Percentiles rank a stretch among this genome's conserved stretches.
These are phyloP conservation scores for Neogale vison DNA, from an alignment of 2,113 vertebrate genomes.

Conservation along the genomic window DNA sequence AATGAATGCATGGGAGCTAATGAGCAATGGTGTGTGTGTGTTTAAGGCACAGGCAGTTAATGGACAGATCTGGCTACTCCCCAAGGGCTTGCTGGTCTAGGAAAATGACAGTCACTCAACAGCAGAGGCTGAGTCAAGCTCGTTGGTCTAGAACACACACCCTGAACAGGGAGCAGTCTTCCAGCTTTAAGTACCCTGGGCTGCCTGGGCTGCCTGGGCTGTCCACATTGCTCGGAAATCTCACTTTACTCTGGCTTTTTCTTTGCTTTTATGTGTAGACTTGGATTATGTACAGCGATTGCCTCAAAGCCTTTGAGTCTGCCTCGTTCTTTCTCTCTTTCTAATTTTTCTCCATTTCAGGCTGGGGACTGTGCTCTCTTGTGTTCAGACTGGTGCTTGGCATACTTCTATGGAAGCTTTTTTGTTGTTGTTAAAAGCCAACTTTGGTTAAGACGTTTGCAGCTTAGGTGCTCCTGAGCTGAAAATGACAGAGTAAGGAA, in stretches of 20 bases:
- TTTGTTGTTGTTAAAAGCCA: neutral
- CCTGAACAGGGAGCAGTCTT: neutral
- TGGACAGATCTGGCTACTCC: neutral
- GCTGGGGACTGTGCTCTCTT: neutral
- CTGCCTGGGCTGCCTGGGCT: neutral
- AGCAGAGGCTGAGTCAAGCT: neutral
- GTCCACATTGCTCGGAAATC: neutral
- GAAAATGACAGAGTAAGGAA: neutral
- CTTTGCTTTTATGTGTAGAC: neutral
- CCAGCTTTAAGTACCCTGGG: neutral
- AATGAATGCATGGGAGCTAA: neutral
- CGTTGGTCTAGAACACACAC: neutral
- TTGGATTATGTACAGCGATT: neutral
- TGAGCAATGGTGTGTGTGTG: neutral
- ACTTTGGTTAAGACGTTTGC: neutral
- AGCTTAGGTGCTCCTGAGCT: neutral
- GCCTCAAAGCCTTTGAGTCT: neutral
- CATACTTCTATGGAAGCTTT: neutral
- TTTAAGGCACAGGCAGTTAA: neutral
- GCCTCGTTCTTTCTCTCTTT: neutral
- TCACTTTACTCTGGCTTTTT: neutral
- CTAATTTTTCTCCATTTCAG: neutral
- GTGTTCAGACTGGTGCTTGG: neutral
- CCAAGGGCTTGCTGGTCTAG: neutral
- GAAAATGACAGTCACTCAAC: neutral